phyloP scores from a whole-genome alignment of 92 coral and sea anemone genomes.

The Plumapathes pennacea region DNA sequence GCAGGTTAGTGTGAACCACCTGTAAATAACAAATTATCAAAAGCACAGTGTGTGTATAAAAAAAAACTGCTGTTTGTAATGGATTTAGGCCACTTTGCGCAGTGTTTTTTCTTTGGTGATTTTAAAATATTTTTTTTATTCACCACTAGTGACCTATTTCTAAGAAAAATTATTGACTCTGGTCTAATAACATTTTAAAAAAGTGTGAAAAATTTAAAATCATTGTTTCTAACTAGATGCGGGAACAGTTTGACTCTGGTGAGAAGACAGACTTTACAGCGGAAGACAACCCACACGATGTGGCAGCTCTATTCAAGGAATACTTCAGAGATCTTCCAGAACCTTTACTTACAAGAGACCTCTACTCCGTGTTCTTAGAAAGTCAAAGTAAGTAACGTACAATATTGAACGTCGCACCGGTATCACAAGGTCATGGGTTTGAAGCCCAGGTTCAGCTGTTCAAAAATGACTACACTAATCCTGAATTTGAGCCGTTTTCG shows the following conservation, averaged over 20 bases:
- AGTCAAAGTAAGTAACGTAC: conserved; percentile 73
- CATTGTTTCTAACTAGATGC: conserved; percentile 72
- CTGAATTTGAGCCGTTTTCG: no score
- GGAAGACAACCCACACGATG: conserved; percentile 96
- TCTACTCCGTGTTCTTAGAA: conserved; percentile 88
- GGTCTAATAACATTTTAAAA: no score
- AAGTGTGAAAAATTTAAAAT: no score
- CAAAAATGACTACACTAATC: no score
- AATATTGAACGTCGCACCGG: no score
- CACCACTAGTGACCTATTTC: not conserved
- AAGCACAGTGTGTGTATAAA: no score
- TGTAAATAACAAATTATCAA: no score
- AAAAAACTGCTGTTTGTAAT: not conserved
- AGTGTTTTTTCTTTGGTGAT: conserved; percentile 3
- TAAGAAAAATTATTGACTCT: no score
- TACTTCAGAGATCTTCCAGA: conserved; percentile 94
- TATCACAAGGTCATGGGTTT: no score
- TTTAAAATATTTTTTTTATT: not conserved
- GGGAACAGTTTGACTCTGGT: conserved; percentile 91
- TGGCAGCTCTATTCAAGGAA: conserved; percentile 97
- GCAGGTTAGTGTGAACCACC: conserved; percentile 87
- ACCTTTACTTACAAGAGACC: conserved; percentile 91
- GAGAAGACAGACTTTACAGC: conserved; percentile 80
- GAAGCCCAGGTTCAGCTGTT: no score
- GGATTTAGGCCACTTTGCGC: not conserved